phyloP scores from a whole-genome alignment of 2,113 vertebrate genomes.

The Globicephala melas region DNA sequence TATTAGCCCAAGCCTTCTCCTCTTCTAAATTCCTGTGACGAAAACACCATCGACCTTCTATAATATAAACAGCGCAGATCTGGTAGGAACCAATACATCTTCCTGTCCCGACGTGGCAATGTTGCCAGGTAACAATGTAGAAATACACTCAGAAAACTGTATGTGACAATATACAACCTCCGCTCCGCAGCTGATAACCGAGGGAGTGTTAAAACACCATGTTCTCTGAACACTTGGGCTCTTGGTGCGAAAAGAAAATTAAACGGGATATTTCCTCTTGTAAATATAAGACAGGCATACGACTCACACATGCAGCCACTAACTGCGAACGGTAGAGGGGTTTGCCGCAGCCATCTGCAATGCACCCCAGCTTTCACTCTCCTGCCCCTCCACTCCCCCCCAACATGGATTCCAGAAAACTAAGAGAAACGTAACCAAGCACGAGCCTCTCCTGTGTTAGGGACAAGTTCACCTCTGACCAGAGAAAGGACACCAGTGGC shows the following conservation, averaged over 20 bases:
- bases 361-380: neutral
- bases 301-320: constrained; percentile 14
- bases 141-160: constrained; percentile 63
- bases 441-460: neutral
- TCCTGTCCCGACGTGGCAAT: neutral
- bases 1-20: neutral
- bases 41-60: neutral
- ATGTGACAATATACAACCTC: constrained; percentile 71
- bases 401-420: neutral
- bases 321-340: neutral
- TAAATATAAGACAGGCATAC: constrained; percentile 66
- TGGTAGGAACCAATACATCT: neutral
- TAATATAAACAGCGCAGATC: neutral
- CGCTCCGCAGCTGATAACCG: constrained; percentile 68
- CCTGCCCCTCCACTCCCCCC: neutral
- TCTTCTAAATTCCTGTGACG: neutral
- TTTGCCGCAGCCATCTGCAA: neutral
- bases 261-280: constrained; percentile 73
- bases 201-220: constrained; percentile 72
- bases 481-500: neutral
- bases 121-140: constrained; percentile 58
- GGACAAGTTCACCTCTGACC: neutral
- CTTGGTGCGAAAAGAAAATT: constrained; percentile 73
- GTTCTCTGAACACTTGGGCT: constrained; percentile 73
- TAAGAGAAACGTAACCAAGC: neutral